Base-by-base conservation (phyloP, 2,113 vertebrate species). In the Tetrao urogallus region DNA sequence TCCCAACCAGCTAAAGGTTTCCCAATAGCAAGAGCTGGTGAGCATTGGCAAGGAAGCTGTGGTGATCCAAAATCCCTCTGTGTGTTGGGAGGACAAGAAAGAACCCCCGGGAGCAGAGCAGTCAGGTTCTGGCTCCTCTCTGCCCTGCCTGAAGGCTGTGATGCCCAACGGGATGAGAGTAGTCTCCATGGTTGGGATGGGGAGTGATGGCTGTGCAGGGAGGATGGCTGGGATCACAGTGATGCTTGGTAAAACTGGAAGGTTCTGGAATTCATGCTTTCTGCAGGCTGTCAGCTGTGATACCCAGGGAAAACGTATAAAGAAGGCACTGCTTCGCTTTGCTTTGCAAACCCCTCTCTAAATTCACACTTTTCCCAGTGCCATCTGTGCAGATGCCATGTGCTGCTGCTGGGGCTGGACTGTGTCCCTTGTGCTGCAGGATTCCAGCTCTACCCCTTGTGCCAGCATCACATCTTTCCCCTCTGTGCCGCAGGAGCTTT, bases 1-100 rank as follows among this genome's bases (percentile, higher is more conserved):
- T 80, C 91, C 82, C 91, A 58, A 52, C 89, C 54, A 61, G 89
- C 30, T 73, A 82, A 77, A 92, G 58, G 43, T 60, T 95, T 94
- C 86, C 91, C 22, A 0, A 82, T 77, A 78, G 71, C 52, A 58
- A 95, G 92, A 92, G 90, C 80, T 73, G 47, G 45, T 16, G 78
- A 83, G 71, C 61, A 86, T 58, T 0, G 1, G 60, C 75, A 56
- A 89, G 92, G 93, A 85, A 96, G 84, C 63, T 79, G 60, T 48
- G 52, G n/a, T 42, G 0, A 38, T 70, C 85, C 17, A 12, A 45
- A 65, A 85, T 93, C 82, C 92, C 90, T 95, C 89, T 94, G 74
- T 72, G 89, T 72, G 71, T 50, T 72, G 67, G 40, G 40, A 38
- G 82, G 73, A 69, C 90, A 93, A 94, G 91, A 86, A 73, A 76